Evolutionary conservation across 2,113 vertebrate genomes (phyloP).

Genomic region (Urocolius indicus): DNA sequence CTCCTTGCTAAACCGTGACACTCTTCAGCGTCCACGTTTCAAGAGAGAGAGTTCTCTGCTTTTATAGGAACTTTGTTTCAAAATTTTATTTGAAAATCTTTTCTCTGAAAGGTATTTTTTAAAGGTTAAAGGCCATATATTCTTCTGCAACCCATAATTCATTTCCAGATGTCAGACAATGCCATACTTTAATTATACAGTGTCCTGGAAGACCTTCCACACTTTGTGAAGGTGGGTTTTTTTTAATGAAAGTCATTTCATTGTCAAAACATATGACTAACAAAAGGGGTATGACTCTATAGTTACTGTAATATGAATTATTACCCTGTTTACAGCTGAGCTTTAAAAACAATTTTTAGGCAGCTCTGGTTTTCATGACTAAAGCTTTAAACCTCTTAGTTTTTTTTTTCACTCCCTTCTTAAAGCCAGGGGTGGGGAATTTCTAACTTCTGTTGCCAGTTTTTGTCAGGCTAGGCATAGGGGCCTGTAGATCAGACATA

Average conservation of each 20-base stretch:
- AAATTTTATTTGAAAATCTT: not conserved
- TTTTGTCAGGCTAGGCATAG: not conserved
- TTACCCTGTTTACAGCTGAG: constrained; percentile 24
- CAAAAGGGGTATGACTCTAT: constrained; percentile 22
- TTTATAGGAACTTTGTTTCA: not conserved
- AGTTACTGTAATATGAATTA: not conserved
- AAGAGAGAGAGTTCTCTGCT: not conserved
- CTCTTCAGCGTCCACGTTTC: not conserved
- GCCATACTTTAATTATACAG: not conserved
- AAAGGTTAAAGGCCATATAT: not conserved
- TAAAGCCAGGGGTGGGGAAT: not conserved
- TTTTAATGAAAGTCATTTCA: not conserved
- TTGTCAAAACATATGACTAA: constrained; percentile 38
- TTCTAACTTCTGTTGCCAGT: not conserved
- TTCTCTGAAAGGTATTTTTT: not conserved
- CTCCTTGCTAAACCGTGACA: too few relatives aligned
- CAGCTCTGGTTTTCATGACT: constrained; percentile 3
- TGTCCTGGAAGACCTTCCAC: not conserved
- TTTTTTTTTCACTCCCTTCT: not conserved
- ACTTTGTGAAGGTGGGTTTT: not conserved
- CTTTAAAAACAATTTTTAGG: constrained; percentile 10
- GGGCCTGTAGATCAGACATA: not conserved
- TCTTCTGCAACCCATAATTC: not conserved
- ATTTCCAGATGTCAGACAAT: not conserved
- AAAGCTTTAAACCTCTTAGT: not conserved